Base-by-base conservation (phyloP, 2,888 invertebrate species). In the Synergus japonicus region DNA sequence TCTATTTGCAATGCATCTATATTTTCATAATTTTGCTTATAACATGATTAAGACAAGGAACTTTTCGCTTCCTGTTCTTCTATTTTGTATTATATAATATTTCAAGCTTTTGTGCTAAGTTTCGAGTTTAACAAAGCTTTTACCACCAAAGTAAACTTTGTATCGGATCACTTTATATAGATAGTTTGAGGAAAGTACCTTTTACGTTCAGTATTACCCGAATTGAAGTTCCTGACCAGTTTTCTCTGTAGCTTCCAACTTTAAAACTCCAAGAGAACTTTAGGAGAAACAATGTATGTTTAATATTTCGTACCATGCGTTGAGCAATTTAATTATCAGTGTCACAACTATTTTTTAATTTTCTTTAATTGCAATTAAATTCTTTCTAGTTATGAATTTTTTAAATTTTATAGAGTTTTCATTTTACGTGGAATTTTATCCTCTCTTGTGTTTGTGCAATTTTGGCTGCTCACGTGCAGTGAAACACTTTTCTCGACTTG, bases 111-210 rank as follows among this genome's bases (percentile, higher is more conserved):
- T 43, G 43, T 66, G 18, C 43, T 18, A 43, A 66, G 43, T 66
- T 66, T 66, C 18, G 10, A 66, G 41, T 43, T 43, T 43, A 18
- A 12, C 66, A 66, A 41, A 43, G 43, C 43, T 66, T 66, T 66
- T 43, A 43, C 66, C 66, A 5, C 5, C 4, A 66, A 66, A 66
- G 18, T n/a, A 43, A 66, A 43, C 18, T 66, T 66, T 43, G 10
- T 66, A 3, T 15, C n/a, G n/a, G 18, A 66, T 66, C 18, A 10
- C 41, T 43, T 66, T 10, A 43, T 66, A 10, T 66, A 43, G 2
- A n/a, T 54, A 54, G n/a, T 2, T n/a, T 54, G n/a, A 54, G 9
- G 54, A n/a, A 54, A 54, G 54, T 54, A 54, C 54, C 54, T 66
- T 66, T 10, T 37, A 43, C 43, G 12, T 66, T 66, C 66, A 18